Conservation (phyloP, 2,113 vertebrate species). For the Promerops cafer region DNA sequence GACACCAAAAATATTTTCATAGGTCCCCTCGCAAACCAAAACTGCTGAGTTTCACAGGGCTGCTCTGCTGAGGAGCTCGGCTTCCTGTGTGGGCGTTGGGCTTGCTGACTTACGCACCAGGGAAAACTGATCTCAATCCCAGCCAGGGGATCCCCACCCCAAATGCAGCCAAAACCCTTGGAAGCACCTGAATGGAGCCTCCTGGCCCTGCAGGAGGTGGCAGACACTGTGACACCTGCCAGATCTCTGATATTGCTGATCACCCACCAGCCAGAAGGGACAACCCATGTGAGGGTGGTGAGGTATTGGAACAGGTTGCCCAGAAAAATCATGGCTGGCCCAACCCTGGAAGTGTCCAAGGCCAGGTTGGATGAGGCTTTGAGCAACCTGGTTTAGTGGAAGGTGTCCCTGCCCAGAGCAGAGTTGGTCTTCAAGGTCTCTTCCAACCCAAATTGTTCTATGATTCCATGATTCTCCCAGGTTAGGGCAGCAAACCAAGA, state of each 20-base stretch:
- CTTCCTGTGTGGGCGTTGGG: neutral
- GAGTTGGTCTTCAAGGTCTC: neutral
- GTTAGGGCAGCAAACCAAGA: neutral
- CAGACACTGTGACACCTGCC: neutral
- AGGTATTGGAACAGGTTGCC: neutral
- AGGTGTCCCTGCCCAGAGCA: neutral
- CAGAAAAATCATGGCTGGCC: neutral
- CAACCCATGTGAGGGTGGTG: neutral
- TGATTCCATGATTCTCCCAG: neutral
- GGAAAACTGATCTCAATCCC: neutral
- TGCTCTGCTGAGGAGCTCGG: neutral
- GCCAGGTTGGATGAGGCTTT: fast-evolving
- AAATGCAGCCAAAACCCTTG: neutral
- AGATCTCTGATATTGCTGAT: neutral
- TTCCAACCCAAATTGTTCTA: neutral
- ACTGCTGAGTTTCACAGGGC: constrained; percentile 36
- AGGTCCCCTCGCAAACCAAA: constrained; percentile 1
- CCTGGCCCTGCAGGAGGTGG: fast-evolving
- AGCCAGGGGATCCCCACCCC: fast-evolving
- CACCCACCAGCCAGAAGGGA: neutral
- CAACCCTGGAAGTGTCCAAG: neutral
- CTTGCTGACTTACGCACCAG: neutral
- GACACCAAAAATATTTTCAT: constrained; percentile 53
- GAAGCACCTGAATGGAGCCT: neutral
- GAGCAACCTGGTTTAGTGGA: neutral